Conservation (phyloP, 2,113 vertebrate species). For the Poeciliopsis retropinna region DNA sequence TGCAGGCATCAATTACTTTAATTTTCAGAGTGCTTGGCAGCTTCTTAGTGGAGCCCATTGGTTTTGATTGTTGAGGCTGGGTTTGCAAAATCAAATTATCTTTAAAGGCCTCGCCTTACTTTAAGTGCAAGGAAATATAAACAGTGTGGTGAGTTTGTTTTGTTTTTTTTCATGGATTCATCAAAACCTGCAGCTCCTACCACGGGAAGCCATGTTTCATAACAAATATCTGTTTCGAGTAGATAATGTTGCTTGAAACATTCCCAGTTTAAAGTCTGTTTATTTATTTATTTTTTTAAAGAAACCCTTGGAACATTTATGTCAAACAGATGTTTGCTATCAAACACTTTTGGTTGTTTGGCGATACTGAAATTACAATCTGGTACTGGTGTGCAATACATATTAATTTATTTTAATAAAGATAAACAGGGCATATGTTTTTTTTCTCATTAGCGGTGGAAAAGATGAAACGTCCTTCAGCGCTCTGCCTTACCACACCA, state of each 20-base stretch:
- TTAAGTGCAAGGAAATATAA: constrained; percentile 10
- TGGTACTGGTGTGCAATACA: not conserved
- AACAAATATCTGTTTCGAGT: constrained; percentile 62
- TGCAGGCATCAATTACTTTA: constrained; percentile 10
- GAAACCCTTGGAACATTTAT: constrained; percentile 48
- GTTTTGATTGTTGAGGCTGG: not conserved
- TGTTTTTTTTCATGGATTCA: constrained; percentile 18
- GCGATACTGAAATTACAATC: constrained; percentile 2
- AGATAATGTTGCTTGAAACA: constrained; percentile 46
- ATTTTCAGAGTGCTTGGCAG: constrained; percentile 20
- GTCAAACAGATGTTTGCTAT: constrained; percentile 47
- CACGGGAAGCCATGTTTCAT: constrained; percentile 39
- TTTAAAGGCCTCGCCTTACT: not conserved
- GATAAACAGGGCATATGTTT: not conserved
- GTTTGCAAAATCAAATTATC: not conserved
- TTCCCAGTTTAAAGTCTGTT: constrained; percentile 20
- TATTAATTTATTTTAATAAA: constrained; percentile 11
- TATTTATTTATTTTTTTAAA: constrained; percentile 26
- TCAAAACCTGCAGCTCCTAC: constrained; percentile 3
- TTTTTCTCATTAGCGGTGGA: not conserved
- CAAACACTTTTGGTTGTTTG: constrained; percentile 25
- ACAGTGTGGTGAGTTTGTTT: constrained; percentile 17
- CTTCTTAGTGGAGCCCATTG: not conserved
- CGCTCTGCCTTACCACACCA: not conserved
- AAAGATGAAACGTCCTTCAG: not conserved